These are phyloP conservation scores for Hesperia comma DNA, from an alignment of 2,888 invertebrate genomes.

Conservation along the genomic window DNA sequence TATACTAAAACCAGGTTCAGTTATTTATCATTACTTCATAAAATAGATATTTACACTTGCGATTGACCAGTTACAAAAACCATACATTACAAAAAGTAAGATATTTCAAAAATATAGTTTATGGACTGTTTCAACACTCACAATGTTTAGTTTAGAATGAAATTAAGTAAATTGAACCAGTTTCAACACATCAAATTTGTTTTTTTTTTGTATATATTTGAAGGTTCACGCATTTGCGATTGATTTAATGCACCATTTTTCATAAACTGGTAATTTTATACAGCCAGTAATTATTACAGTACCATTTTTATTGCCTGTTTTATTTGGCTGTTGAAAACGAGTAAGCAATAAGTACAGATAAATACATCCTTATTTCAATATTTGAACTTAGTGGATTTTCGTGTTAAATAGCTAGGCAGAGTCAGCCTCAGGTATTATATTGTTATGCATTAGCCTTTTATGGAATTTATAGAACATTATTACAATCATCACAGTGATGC, in stretches of 20 bases:
- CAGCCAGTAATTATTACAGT: neutral
- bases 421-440: constrained; percentile 16
- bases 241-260: neutral
- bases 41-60: constrained; percentile 47
- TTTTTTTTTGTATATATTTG: neutral
- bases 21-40: constrained; percentile 41
- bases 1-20: constrained; percentile 43
- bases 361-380: neutral
- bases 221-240: neutral
- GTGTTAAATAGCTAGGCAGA: neutral
- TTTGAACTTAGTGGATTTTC: neutral
- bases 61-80: constrained; percentile 25
- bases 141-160: neutral
- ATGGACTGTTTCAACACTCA: constrained; percentile 10
- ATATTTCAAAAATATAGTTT: constrained; percentile 36
- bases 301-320: neutral
- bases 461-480: neutral
- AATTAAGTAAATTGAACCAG: neutral
- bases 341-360: neutral
- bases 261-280: neutral
- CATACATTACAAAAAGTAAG: constrained; percentile 40
- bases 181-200: neutral
- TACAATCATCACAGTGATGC: constrained; percentile 9
- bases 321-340: neutral
- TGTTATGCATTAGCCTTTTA: constrained; percentile 2